phyloP scores from a whole-genome alignment of 2,113 vertebrate species.

The Mobula birostris region DNA sequence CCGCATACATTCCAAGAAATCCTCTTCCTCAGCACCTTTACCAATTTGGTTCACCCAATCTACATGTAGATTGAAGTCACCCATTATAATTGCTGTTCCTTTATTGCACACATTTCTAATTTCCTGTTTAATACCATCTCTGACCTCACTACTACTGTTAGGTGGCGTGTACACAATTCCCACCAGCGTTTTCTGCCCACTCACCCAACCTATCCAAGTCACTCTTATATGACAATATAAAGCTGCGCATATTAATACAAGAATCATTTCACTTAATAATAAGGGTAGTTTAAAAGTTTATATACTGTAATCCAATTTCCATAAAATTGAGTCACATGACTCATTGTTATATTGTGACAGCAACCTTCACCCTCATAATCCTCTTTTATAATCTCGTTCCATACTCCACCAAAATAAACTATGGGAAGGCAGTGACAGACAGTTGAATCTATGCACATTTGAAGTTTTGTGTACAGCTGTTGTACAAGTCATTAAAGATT shows the following conservation, averaged over 20 bases:
- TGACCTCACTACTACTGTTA: too few relatives aligned
- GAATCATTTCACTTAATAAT: not conserved
- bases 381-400: not conserved
- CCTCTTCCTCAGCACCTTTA: too few relatives aligned
- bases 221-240: too few relatives aligned
- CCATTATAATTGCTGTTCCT: too few relatives aligned
- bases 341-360: not conserved
- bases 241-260: not conserved
- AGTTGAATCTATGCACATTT: not conserved
- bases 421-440: not conserved
- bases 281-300: not conserved
- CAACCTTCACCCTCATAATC: not conserved
- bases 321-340: not conserved
- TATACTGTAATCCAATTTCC: not conserved
- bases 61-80: too few relatives aligned
- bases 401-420: not conserved
- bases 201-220: too few relatives aligned
- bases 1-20: too few relatives aligned
- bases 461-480: not conserved
- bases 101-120: too few relatives aligned
- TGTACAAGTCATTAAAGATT: not conserved
- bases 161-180: too few relatives aligned
- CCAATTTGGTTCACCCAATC: too few relatives aligned
- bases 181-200: too few relatives aligned
- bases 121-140: too few relatives aligned